These are phyloP conservation scores for Malthinus seriepunctatus DNA, from an alignment of 2,888 invertebrate species.

Conservation along the genomic window DNA sequence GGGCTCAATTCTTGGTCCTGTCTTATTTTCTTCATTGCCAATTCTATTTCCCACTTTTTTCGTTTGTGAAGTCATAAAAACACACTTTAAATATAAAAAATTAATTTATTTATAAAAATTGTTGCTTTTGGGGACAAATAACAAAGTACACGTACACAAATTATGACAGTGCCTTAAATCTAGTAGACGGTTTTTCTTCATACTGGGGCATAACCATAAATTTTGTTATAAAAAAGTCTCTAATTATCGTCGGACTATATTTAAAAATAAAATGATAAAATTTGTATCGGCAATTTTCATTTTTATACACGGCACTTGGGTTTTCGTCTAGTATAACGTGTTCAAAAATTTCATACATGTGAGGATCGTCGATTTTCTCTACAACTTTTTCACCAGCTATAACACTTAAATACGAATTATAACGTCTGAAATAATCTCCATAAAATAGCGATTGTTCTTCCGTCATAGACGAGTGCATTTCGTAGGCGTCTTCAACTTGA, in stretches of 20 bases:
- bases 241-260: constrained; percentile 60
- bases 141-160: no score
- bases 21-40: no score
- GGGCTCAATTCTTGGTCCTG: no score
- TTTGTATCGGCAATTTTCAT: constrained; percentile 69
- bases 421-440: constrained; percentile 66
- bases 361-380: constrained; percentile 58
- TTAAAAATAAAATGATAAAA: constrained; percentile 69
- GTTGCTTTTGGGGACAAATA: no score
- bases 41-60: no score
- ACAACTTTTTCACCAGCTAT: constrained; percentile 56
- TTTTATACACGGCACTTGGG: constrained; percentile 67
- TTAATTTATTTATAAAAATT: no score
- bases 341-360: constrained; percentile 65
- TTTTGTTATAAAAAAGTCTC: constrained; percentile 64
- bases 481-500: constrained; percentile 63
- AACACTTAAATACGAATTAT: constrained; percentile 62
- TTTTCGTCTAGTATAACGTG: constrained; percentile 63
- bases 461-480: constrained; percentile 68
- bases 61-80: no score
- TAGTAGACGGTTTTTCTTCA: constrained; percentile 1
- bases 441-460: constrained; percentile 67
- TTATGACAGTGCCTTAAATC: no score
- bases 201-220: constrained; percentile 67
- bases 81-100: no score